A percentile compares a stretch with the other conserved stretches of the same genome.
Conservation (phyloP, 2,113 vertebrate species). For the Istiophorus platypterus region DNA sequence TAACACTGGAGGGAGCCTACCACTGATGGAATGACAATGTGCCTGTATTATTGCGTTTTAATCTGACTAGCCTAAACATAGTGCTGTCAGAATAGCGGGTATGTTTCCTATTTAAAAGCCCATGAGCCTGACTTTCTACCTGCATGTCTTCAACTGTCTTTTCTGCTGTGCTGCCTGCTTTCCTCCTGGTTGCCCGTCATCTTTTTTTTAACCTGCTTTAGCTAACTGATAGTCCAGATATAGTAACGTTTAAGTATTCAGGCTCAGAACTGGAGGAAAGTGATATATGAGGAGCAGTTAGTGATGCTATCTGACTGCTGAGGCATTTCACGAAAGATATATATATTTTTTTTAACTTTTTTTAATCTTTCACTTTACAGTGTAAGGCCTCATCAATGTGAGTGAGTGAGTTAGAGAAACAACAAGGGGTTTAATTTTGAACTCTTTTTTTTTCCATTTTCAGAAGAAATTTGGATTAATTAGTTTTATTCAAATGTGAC, state of each 20-base stretch:
- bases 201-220: slow-evolving; percentile 26
- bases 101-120: not conserved
- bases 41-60: not conserved
- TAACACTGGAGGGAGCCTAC: too few species aligned
- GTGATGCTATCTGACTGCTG: slow-evolving; percentile 48
- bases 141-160: slow-evolving; percentile 8
- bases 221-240: slow-evolving; percentile 29
- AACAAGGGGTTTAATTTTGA: not conserved
- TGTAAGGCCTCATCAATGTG: slow-evolving; percentile 18
- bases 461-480: not conserved
- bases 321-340: slow-evolving; percentile 65
- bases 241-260: slow-evolving; percentile 54
- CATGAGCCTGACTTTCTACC: not conserved
- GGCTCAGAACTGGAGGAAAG: slow-evolving; percentile 27
- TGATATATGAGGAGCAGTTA: slow-evolving; percentile 59
- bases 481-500: not conserved
- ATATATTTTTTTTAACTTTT: too few species aligned
- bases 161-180: slow-evolving; percentile 23
- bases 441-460: not conserved
- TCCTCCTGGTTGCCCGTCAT: slow-evolving; percentile 14
- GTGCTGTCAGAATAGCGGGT: not conserved
- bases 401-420: not conserved
- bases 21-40: too few species aligned
- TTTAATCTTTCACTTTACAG: slow-evolving; percentile 41
- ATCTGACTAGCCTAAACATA: too few species aligned